Conservation (phyloP, 2,113 vertebrate species). For the human region DNA sequence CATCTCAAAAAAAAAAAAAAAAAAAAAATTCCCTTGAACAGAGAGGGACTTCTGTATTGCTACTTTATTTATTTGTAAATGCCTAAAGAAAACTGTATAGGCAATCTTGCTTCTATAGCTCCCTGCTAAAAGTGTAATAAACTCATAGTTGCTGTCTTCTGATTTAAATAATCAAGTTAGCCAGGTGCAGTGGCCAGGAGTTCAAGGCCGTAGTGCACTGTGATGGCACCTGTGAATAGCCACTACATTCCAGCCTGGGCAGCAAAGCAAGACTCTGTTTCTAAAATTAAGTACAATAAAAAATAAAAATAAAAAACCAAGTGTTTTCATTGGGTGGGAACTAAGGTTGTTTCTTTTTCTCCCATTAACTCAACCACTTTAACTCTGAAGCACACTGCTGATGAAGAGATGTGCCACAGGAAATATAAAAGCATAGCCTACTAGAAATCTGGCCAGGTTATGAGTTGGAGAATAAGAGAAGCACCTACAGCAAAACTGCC, state of each 20-base stretch:
- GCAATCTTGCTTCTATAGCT: not conserved
- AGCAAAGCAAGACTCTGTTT: not conserved
- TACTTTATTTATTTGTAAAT: constrained; percentile 42
- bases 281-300: not conserved
- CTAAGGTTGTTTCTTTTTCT: not conserved
- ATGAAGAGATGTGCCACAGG: not conserved
- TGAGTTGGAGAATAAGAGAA: not conserved
- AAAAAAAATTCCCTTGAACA: not conserved
- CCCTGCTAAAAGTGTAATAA: not conserved
- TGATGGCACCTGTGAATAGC: not conserved
- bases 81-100: not conserved
- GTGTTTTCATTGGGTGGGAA: not conserved
- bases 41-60: not conserved
- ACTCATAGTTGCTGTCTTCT: not conserved
- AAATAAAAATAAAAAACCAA: not conserved
- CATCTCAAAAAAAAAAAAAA: no score
- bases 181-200: not conserved
- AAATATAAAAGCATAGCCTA: not conserved
- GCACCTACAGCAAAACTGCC: not conserved
- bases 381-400: constrained; percentile 4
- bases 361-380: not conserved
- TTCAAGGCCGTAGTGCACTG: not conserved
- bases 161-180: not conserved
- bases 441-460: not conserved
- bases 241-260: not conserved